Evolutionary conservation across 2,888 invertebrate species (phyloP), one percentile per base, ranked within the genome.

Genomic region (Andrena hattorfiana): DNA sequence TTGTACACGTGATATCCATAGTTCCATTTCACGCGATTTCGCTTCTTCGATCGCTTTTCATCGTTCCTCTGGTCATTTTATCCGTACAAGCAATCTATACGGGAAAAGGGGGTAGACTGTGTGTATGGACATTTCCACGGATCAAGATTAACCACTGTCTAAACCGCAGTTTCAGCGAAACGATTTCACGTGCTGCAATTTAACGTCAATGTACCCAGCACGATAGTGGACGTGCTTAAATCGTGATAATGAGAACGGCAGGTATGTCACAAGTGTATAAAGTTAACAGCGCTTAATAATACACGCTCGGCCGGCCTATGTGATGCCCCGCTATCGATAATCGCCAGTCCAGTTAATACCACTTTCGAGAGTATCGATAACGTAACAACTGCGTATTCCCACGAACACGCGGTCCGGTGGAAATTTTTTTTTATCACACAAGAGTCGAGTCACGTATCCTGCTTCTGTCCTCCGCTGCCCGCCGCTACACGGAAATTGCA

Each of bases 211-310:
- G 74, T 59, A 42, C 42, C 42, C 16, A 51, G 30, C 71, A 59
- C 85, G 86, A 80, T 83, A 71, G 76, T 64, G 74, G 68, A 84
- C 87, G 81, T 83, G 86, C 86, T 87, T 87, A 86, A 87, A 86
- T 85, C 85, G 77, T 60, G 86, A 86, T 85, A 87, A 82, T 80
- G 80, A 77, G 63, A 73, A 32, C 69, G 54, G 76, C 72, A 64
- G 77, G 77, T 84, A 78, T 80, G 83, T 83, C 85, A 81, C 87
- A 83, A 77, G 79, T 85, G 73, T 85, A 87, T 77, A 85, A 86
- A 86, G 86, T 86, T 87, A 86, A 87, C 87, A 87, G 72, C 87
- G 83, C 72, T 86, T 87, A 86, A 86, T 86, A 85, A 87, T 86
- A 77, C 77, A 87, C 73, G 69, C 28, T 67, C 32, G n/a, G 28